These are phyloP conservation scores for Belgica antarctica DNA, from an alignment of 2,888 invertebrate genomes.

Conservation along the genomic window DNA sequence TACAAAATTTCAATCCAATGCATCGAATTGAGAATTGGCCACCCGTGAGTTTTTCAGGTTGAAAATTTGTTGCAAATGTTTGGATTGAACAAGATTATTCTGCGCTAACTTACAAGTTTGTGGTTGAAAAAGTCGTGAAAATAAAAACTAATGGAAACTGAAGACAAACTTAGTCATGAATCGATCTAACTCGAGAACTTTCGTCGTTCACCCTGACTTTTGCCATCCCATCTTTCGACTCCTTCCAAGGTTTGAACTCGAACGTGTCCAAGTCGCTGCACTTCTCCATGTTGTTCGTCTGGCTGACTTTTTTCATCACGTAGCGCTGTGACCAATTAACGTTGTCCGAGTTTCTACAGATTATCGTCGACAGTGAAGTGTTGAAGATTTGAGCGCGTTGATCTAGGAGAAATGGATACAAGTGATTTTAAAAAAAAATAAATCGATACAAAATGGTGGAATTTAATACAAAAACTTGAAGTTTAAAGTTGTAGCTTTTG, in stretches of 20 bases:
- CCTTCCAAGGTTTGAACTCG: slow-evolving; percentile 61
- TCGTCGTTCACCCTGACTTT: neutral
- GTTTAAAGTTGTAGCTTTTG: too few relatives aligned
- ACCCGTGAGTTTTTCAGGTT: too few relatives aligned
- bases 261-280: slow-evolving; percentile 64
- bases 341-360: slow-evolving; percentile 73
- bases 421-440: slow-evolving; percentile 22
- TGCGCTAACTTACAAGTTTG: neutral
- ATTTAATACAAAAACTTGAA: too few relatives aligned
- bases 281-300: slow-evolving; percentile 61
- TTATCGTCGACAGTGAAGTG: slow-evolving; percentile 68
- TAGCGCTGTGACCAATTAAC: slow-evolving; percentile 63
- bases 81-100: neutral
- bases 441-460: too few relatives aligned
- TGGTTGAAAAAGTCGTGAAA: neutral
- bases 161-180: neutral
- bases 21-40: too few relatives aligned
- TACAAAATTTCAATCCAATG: too few relatives aligned
- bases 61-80: neutral
- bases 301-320: slow-evolving; percentile 65
- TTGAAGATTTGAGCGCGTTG: slow-evolving; percentile 80
- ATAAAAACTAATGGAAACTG: neutral
- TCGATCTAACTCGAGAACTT: neutral
- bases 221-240: slow-evolving; percentile 34
- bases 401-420: too few relatives aligned